phyloP scores from a whole-genome alignment of 1,140 invertebrate species.

The Brachionus asplanchnoidis region DNA sequence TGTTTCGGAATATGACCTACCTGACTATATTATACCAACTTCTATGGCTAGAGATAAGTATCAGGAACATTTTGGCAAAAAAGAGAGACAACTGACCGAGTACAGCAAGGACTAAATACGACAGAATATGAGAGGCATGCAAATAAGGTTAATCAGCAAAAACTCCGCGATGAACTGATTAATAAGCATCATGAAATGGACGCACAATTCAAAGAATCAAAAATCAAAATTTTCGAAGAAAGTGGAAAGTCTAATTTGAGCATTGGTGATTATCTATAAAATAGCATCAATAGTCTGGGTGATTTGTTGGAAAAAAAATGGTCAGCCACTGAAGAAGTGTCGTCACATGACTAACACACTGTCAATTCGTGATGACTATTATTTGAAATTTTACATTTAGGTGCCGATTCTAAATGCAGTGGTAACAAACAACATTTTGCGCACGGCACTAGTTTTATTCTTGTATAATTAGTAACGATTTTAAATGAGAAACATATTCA shows the following conservation, averaged over 20 bases:
- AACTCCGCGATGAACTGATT: not conserved
- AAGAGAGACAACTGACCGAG: not conserved
- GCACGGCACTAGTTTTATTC: too few relatives aligned
- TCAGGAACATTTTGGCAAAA: not conserved
- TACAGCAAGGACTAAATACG: not conserved
- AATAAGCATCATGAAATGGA: conserved; percentile 14
- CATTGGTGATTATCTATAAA: not conserved
- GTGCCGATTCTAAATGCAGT: too few relatives aligned
- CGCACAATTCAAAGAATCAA: not conserved
- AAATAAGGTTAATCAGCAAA: not conserved
- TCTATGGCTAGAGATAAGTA: not conserved
- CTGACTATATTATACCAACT: too few relatives aligned
- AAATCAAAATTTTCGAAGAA: not conserved
- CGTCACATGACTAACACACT: too few relatives aligned
- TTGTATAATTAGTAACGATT: too few relatives aligned
- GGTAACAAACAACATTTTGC: too few relatives aligned
- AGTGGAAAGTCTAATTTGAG: not conserved
- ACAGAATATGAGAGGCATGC: not conserved
- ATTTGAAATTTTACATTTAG: too few relatives aligned
- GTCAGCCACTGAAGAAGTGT: too few relatives aligned
- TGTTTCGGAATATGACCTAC: too few relatives aligned
- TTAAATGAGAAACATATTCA: too few relatives aligned
- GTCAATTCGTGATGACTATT: too few relatives aligned
- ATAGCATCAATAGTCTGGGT: not conserved
- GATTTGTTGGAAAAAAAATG: conserved; percentile 7